These are phyloP conservation scores for Microctonus hyperodae DNA, from an alignment of 2,888 invertebrate species.

Conservation along the genomic window DNA sequence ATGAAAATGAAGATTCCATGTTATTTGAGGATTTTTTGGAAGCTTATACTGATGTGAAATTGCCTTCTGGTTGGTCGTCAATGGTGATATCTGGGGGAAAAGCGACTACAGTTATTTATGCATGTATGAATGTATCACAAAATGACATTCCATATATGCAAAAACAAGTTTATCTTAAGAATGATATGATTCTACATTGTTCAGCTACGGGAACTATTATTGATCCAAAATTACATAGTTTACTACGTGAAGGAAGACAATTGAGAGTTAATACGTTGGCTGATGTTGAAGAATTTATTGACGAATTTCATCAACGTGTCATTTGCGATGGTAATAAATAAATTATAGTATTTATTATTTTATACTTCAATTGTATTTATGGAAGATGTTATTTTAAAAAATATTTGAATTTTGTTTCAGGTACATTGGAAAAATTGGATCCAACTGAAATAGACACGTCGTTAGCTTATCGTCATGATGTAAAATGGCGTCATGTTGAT, in stretches of 20 bases:
- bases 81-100: slow-evolving; percentile 54
- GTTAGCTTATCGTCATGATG: slow-evolving; percentile 49
- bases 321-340: slow-evolving; percentile 55
- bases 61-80: slow-evolving; percentile 55
- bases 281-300: slow-evolving; percentile 56
- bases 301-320: slow-evolving; percentile 54
- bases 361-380: neutral
- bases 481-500: slow-evolving; percentile 53
- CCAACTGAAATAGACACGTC: slow-evolving; percentile 35
- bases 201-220: slow-evolving; percentile 51
- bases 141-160: slow-evolving; percentile 54
- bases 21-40: slow-evolving; percentile 58
- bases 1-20: slow-evolving; percentile 39
- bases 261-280: slow-evolving; percentile 45
- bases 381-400: neutral
- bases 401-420: slow-evolving; percentile 25
- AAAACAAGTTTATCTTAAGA: slow-evolving; percentile 56
- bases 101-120: slow-evolving; percentile 53
- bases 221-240: slow-evolving; percentile 50
- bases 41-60: slow-evolving; percentile 52
- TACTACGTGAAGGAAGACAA: slow-evolving; percentile 48
- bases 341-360: slow-evolving; percentile 6
- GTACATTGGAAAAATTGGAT: slow-evolving; percentile 37
- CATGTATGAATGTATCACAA: slow-evolving; percentile 51
- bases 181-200: slow-evolving; percentile 55